Percentiles rank a stretch among this genome's conserved stretches.
Evolutionary conservation across 2,888 invertebrate species (phyloP).

Genomic region (Abrostola triplasia): DNA sequence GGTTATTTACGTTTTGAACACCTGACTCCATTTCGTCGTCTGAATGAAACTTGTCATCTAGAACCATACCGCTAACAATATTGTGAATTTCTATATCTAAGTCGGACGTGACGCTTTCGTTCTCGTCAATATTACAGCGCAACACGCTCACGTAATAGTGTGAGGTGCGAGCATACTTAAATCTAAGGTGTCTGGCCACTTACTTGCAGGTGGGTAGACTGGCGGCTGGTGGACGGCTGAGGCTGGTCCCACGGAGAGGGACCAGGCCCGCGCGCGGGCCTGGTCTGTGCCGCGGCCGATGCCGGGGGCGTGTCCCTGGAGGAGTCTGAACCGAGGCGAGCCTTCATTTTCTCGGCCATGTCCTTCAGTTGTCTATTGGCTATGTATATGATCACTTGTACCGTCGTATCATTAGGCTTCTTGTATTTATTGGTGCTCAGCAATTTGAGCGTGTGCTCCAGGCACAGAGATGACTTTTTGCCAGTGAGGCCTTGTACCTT

Average conservation of each 20-base stretch:
- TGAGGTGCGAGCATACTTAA: neutral
- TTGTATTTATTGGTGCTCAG: constrained; percentile 9
- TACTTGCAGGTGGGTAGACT: neutral
- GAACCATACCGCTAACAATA: neutral
- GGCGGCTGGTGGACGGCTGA: neutral
- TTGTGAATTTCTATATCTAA: neutral
- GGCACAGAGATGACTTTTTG: constrained; percentile 57
- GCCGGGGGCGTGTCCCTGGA: neutral
- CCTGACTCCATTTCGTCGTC: neutral
- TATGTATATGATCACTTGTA: constrained; percentile 15
- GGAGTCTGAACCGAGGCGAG: constrained; percentile 4
- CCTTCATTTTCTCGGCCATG: constrained; percentile 10
- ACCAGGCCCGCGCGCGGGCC: neutral
- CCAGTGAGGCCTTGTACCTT: constrained; percentile 61
- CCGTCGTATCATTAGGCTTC: neutral
- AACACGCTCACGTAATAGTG: too few relatives aligned
- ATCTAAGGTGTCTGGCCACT: neutral
- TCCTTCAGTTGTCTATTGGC: constrained; percentile 8
- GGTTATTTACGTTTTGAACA: neutral
- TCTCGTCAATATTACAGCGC: neutral
- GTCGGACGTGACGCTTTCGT: neutral
- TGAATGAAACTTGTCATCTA: neutral
- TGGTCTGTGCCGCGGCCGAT: neutral
- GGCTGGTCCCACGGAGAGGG: neutral
- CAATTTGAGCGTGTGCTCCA: constrained; percentile 63